Base-by-base conservation (phyloP, 92 coral and sea anemone species). In the Zoanthus gigantus region DNA sequence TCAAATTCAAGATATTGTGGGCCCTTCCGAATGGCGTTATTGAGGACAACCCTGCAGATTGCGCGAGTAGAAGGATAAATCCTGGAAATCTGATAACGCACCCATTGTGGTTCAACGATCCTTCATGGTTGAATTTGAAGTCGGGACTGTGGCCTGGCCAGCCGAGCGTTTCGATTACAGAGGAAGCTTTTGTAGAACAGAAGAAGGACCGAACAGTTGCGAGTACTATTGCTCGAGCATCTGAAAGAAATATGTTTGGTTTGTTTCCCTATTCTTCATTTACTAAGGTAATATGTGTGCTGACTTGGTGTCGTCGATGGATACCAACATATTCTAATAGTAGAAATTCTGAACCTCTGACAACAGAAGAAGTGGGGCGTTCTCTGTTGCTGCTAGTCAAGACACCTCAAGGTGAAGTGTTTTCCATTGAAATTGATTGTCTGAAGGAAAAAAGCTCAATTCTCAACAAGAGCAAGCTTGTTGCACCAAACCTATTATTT, bases 1-100 rank as follows among this genome's bases (percentile, higher is more conserved):
- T 13, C 89, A 93, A 82, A 93, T 93, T 42, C 90, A 93, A 75
- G 87, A 88, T 57, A 56, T 50, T 11, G 91, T 89, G 3, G 81
- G 90, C n/a, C 91, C 92, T 0, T 16, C 32, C 0, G 83, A 88
- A 63, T 14, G 23, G 53, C 69, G 0, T 16, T 63, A 63, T 63
- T 63, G 69, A 13, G 47, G 88, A 89, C 56, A 89, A 89, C 68
- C 92, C 92, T 48, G 92, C 86, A 8, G 86, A 89, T 29, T 9
- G 77, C 50, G 92, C 78, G 58, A 84, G 83, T 30, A 31, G 83
- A 6, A 83, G 83, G 72, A 74, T 74, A 28, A 48, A 16, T 53
- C 23, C 83, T 12, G 83, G 23, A 72, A 86, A 84, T 72, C 29
- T 84, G 31, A 71, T 61, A 71, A 71, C 42, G 37, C 88, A 84